A percentile compares a stretch with the other conserved stretches of the same genome.
These are phyloP conservation scores for Anseranas semipalmata DNA, from an alignment of 2,113 vertebrate genomes.

Conservation along the genomic window DNA sequence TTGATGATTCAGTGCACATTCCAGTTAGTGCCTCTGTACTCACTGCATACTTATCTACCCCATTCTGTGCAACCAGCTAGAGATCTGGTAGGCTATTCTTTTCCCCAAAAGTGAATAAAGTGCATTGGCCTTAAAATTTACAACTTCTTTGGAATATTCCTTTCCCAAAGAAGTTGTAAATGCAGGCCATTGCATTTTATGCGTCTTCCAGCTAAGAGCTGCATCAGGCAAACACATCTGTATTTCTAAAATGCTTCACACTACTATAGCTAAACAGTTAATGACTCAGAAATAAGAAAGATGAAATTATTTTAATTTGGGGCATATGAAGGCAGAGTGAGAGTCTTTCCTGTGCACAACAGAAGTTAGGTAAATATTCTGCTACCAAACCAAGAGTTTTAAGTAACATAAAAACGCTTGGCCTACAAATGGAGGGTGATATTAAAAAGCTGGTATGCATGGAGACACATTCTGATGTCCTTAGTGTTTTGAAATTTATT, in stretches of 20 bases:
- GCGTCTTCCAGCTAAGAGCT: not conserved
- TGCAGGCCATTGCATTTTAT: not conserved
- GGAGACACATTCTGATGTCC: not conserved
- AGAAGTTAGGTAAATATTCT: conserved; percentile 7
- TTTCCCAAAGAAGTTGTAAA: conserved; percentile 4
- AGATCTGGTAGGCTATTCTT: not conserved
- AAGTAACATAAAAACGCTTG: not conserved
- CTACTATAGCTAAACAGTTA: not conserved
- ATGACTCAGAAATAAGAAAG: not conserved
- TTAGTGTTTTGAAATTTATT: not conserved
- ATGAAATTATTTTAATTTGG: not conserved
- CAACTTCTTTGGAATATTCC: not conserved
- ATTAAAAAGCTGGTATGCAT: not conserved
- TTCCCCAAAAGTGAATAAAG: not conserved
- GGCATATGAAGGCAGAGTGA: not conserved
- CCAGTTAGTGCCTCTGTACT: fast-evolving
- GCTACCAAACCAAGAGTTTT: not conserved
- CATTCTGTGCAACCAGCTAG: not conserved
- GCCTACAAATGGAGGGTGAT: not conserved
- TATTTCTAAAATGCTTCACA: not conserved
- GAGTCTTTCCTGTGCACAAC: not conserved
- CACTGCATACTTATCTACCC: not conserved
- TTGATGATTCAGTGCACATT: not conserved
- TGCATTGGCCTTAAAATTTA: not conserved
- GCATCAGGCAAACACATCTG: not conserved